A percentile compares a stretch with the other conserved stretches of the same genome.
These are phyloP conservation scores for Burhinus bistriatus DNA, from an alignment of 2,113 vertebrate genomes.

Conservation along the genomic window DNA sequence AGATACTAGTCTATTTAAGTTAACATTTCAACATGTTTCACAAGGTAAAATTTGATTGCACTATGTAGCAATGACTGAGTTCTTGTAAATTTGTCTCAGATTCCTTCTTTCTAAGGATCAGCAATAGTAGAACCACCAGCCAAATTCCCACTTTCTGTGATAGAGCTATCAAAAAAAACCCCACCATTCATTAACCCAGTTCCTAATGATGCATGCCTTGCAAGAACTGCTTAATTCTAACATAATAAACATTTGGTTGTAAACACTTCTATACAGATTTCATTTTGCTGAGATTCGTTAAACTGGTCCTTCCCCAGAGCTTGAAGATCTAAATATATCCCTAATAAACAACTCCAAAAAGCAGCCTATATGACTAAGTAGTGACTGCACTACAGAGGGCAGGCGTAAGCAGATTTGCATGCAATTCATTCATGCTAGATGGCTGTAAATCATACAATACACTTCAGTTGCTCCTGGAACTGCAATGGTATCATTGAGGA, in stretches of 20 bases:
- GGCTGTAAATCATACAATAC: conserved; percentile 9
- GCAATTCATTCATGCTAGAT: conserved; percentile 59
- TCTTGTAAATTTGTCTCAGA: neutral
- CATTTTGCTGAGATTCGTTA: neutral
- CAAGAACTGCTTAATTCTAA: neutral
- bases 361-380: conserved; percentile 43
- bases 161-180: neutral
- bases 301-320: neutral
- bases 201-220: neutral
- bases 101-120: neutral
- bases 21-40: neutral
- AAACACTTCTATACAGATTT: neutral
- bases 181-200: neutral
- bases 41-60: neutral
- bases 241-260: neutral
- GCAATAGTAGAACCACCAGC: neutral
- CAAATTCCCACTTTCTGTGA: neutral
- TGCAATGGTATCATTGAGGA: neutral
- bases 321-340: conserved; percentile 13
- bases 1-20: neutral
- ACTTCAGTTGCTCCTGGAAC: neutral
- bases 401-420: conserved; percentile 61
- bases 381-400: conserved; percentile 61
- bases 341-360: conserved; percentile 44
- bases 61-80: neutral